Evolutionary conservation across 2,797 vertebrate genomes (phyloP).

Genomic region (Bradypus variegatus): DNA sequence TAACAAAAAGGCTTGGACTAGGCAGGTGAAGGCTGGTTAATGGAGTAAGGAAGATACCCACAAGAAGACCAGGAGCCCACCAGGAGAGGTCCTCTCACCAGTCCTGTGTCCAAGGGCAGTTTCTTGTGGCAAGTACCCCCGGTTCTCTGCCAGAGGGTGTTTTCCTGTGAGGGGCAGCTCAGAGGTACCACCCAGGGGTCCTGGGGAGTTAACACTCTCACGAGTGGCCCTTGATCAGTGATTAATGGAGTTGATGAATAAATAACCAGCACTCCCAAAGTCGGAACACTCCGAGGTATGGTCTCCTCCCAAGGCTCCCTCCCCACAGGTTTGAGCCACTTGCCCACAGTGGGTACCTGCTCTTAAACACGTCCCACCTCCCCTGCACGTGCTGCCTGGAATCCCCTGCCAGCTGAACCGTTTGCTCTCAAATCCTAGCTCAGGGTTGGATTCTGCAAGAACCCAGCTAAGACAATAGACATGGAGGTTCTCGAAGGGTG

Average conservation of each 20-base stretch:
- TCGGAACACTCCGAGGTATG: background rate
- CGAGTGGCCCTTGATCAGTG: background rate
- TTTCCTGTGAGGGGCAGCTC: background rate
- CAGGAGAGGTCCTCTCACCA: background rate
- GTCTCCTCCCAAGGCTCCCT: background rate
- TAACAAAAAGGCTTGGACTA: background rate
- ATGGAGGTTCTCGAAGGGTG: too few species aligned
- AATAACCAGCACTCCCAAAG: background rate
- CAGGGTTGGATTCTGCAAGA: background rate
- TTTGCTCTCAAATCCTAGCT: background rate
- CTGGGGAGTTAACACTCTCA: background rate
- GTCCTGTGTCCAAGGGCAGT: background rate
- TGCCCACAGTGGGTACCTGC: background rate
- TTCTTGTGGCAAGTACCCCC: background rate
- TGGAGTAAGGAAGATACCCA: background rate
- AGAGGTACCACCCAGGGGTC: background rate
- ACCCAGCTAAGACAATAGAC: background rate
- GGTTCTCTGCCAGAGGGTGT: background rate
- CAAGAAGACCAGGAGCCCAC: background rate
- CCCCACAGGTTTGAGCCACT: background rate
- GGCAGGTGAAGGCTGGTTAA: background rate
- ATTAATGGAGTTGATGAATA: background rate
- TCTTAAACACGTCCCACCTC: background rate
- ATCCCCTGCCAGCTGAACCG: background rate
- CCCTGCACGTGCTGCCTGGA: background rate